Evolutionary conservation across 2,113 vertebrate species (phyloP).

Genomic region (Balaenoptera acutorostrata): DNA sequence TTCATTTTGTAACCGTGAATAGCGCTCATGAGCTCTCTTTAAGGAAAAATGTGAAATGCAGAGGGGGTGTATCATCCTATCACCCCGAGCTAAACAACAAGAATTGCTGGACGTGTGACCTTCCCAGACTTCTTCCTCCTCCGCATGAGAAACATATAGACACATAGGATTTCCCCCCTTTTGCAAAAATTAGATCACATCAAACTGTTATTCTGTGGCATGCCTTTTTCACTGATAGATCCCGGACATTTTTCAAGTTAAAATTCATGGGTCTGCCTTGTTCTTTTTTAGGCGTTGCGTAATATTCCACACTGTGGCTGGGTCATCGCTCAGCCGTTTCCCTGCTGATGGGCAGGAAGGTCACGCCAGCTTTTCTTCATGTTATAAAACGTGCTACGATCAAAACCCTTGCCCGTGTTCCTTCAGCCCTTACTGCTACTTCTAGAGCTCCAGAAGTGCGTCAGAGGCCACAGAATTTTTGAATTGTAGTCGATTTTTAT

Average conservation of each 20-base stretch:
- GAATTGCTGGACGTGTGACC: accelerated
- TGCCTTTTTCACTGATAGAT: accelerated
- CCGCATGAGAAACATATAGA: too few species aligned
- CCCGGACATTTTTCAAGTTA: background rate
- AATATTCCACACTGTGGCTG: accelerated
- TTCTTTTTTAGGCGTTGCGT: background rate
- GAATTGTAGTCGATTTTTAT: background rate
- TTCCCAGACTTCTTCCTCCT: accelerated
- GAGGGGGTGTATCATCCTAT: accelerated
- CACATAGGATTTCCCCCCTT: accelerated
- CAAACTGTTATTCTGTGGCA: accelerated
- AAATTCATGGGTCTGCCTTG: background rate
- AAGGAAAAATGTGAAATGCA: background rate
- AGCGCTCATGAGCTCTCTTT: background rate
- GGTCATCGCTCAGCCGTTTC: accelerated
- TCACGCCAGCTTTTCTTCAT: accelerated
- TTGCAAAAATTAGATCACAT: background rate
- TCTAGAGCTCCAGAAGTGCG: background rate
- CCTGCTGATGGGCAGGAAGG: accelerated
- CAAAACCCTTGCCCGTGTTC: accelerated
- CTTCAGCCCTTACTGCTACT: background rate
- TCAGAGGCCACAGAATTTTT: background rate
- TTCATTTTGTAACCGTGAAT: background rate
- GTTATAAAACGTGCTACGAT: accelerated
- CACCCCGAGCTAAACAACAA: accelerated